phyloP scores from a whole-genome alignment of 2,888 invertebrate genomes.

The Brenthis daphne region DNA sequence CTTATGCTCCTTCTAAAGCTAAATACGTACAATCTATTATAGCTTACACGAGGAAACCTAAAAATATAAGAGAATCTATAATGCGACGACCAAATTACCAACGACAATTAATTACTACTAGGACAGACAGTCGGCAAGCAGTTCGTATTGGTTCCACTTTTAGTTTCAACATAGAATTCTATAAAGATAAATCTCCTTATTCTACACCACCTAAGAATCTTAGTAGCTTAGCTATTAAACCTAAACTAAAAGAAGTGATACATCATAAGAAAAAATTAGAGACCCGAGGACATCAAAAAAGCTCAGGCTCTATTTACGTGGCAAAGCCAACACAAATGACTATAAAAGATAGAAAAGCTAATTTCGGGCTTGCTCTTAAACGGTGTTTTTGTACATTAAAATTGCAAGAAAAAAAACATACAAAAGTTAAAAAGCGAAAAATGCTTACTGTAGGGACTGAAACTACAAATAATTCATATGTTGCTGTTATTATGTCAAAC shows the following conservation, averaged over 20 bases:
- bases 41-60: constrained; percentile 8
- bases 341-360: constrained; percentile 38
- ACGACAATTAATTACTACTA: constrained; percentile 5
- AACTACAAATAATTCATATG: constrained; percentile 1
- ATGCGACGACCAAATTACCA: constrained; percentile 16
- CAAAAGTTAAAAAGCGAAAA: constrained; percentile 26
- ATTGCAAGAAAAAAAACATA: constrained; percentile 41
- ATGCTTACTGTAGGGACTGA: constrained; percentile 25
- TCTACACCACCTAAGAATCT: not conserved
- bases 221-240: constrained; percentile 20
- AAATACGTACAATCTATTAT: constrained; percentile 45
- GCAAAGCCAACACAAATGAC: constrained; percentile 32
- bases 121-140: constrained; percentile 28
- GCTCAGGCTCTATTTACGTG: constrained; percentile 17
- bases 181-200: constrained; percentile 34
- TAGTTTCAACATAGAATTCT: constrained; percentile 44
- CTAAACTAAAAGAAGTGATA: constrained; percentile 10
- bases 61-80: constrained; percentile 23
- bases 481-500: constrained; percentile 16
- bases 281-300: constrained; percentile 16
- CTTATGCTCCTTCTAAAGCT: constrained; percentile 36
- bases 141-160: constrained; percentile 43
- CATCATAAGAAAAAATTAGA: constrained; percentile 7
- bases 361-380: constrained; percentile 44
- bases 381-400: constrained; percentile 52